Base-by-base conservation (phyloP, 2,888 invertebrate genomes). In the Allophyes oxyacanthae region DNA sequence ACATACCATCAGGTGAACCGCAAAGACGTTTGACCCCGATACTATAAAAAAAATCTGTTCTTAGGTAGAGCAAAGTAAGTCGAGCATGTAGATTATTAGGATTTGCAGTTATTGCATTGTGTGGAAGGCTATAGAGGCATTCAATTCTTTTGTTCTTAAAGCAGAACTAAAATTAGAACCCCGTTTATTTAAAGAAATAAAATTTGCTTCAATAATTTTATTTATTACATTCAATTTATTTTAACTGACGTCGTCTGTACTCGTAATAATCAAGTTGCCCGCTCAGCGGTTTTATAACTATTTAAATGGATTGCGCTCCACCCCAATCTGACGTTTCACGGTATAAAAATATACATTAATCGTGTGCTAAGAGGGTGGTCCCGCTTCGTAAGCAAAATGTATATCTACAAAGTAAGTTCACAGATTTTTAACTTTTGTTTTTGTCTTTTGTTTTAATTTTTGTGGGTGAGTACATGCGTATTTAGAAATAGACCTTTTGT, bases 301-400 rank as follows among this genome's bases (percentile, higher is more conserved):
- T 84, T 83, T 80, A 84, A 83, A 81, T 77, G 77, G 77, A 82
- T 84, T 81, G 81, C 74, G 63, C 70, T 71, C 73, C 77, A 73
- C 82, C 84, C 84, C 78, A 78, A 72, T 78, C 77, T 80, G 79
- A 81, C 72, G 80, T 82, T 82, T 76, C 79, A 81, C 77, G 71
- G 81, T 81, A 84, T 87, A 82, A 84, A 82, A 83, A 82, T 80
- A 83, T 78, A 81, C 83, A 88, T 87, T 82, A 86, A 84, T 87
- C 85, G 85, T 65, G 74, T 68, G 33, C 52, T 63, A 46, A 66
- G 75, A 73, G 81, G 83, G 82, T 81, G 79, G 81, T 58, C 55
- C 55, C 72, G 75, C 72, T 82, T 79, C 78, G 82, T 82, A 84
- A 81, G 72, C 66, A 64, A 61, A 76, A 75, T 61, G 78, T 74